phyloP scores from a whole-genome alignment of 2,113 vertebrate genomes.

The Oceanites oceanicus region DNA sequence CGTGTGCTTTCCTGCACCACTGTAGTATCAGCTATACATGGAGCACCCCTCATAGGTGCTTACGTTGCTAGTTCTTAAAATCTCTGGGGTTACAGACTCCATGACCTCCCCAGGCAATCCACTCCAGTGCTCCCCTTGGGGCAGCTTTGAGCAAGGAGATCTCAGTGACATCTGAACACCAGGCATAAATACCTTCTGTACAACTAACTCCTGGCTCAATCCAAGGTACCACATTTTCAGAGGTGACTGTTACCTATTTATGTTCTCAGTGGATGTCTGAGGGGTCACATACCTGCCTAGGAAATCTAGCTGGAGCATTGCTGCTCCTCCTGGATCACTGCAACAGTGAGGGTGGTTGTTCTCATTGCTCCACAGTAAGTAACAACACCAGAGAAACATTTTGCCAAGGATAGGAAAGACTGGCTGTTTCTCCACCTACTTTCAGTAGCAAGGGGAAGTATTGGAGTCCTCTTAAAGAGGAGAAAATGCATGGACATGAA shows the following conservation, averaged over 20 bases:
- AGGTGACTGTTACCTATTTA: background rate
- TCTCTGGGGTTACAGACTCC: background rate
- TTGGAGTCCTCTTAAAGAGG: constrained; percentile 46
- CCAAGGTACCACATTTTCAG: background rate
- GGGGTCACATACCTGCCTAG: background rate
- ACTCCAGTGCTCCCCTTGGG: background rate
- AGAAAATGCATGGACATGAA: constrained; percentile 62
- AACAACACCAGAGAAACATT: background rate
- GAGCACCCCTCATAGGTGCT: background rate
- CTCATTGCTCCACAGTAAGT: background rate
- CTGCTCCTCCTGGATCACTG: background rate
- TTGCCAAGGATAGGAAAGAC: constrained; percentile 57
- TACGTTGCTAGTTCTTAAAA: background rate
- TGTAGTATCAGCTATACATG: background rate
- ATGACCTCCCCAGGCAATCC: background rate
- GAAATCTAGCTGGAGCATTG: background rate
- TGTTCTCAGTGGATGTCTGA: background rate
- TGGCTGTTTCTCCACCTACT: constrained; percentile 61
- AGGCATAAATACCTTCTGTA: background rate
- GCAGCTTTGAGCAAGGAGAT: background rate
- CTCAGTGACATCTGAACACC: background rate
- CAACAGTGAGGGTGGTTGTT: background rate
- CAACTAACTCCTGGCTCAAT: background rate
- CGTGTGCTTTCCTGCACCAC: background rate
- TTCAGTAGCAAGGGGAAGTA: constrained; percentile 56